These are phyloP conservation scores for Alexandromys fortis DNA, from an alignment of 2,113 vertebrate genomes.

Conservation along the genomic window DNA sequence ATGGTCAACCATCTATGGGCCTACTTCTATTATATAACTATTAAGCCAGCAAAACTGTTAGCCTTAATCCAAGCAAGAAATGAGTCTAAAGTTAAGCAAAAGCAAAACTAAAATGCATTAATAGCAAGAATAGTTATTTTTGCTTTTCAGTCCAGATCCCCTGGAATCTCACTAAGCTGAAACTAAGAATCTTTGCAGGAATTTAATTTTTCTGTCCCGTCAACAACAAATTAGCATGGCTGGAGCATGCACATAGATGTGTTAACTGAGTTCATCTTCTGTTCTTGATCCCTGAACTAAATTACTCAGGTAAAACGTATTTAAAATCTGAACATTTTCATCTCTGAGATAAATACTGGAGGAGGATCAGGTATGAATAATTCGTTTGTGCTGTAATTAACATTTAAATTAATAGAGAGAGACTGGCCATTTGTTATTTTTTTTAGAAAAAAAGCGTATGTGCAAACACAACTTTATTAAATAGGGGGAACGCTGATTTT, in stretches of 20 bases:
- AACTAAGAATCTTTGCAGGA: background rate
- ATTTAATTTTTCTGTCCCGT: background rate
- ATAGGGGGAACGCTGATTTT: background rate
- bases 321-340: constrained; percentile 39
- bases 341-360: constrained; percentile 36
- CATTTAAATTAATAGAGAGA: constrained; percentile 58
- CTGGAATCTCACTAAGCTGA: background rate
- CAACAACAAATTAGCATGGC: background rate
- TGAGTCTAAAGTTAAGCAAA: background rate
- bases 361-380: constrained; percentile 3
- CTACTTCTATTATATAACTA: background rate
- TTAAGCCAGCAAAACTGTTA: background rate
- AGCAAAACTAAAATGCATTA: background rate
- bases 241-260: background rate
- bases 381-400: constrained; percentile 54
- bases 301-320: constrained; percentile 11
- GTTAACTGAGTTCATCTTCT: background rate
- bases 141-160: background rate
- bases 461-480: background rate
- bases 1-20: background rate
- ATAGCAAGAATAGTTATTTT: background rate
- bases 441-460: background rate
- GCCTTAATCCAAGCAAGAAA: background rate
- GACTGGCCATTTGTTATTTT: background rate
- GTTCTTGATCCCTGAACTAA: background rate